These are phyloP conservation scores for Oxyura jamaicensis DNA, from an alignment of 2,113 vertebrate species.

Conservation along the genomic window DNA sequence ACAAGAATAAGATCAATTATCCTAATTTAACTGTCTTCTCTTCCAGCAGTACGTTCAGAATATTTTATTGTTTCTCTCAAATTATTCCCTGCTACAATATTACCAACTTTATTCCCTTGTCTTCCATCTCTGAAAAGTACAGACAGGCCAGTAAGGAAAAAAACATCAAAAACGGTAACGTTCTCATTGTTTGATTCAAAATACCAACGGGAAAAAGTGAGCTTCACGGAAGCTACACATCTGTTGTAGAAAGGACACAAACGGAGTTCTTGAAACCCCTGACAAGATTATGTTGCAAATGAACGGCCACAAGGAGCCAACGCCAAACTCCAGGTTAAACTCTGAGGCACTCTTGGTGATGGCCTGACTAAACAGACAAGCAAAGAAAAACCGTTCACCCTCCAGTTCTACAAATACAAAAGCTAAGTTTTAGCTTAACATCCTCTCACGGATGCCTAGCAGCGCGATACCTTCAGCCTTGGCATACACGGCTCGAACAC, in stretches of 20 bases:
- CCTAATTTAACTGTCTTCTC: slow-evolving; percentile 14
- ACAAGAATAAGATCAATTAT: slow-evolving; percentile 40
- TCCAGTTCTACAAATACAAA: not conserved
- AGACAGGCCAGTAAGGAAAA: not conserved
- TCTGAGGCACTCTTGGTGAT: not conserved
- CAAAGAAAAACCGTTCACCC: not conserved
- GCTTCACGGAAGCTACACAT: not conserved
- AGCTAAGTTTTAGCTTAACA: not conserved
- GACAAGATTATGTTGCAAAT: not conserved
- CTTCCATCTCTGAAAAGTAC: not conserved
- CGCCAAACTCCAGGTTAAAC: not conserved
- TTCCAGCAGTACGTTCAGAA: not conserved
- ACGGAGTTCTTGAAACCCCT: not conserved
- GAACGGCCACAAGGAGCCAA: not conserved
- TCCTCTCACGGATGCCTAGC: not conserved
- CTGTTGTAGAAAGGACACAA: not conserved
- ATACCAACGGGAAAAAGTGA: not conserved
- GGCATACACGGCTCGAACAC: not conserved
- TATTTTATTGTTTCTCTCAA: not conserved
- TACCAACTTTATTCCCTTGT: not conserved
- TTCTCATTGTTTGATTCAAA: not conserved
- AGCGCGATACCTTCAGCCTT: not conserved
- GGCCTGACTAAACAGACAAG: not conserved
- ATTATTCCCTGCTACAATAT: not conserved
- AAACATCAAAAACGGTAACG: not conserved